These are phyloP conservation scores for Spizaetus ornatus DNA, from an alignment of 2,113 vertebrate species.

Conservation along the genomic window DNA sequence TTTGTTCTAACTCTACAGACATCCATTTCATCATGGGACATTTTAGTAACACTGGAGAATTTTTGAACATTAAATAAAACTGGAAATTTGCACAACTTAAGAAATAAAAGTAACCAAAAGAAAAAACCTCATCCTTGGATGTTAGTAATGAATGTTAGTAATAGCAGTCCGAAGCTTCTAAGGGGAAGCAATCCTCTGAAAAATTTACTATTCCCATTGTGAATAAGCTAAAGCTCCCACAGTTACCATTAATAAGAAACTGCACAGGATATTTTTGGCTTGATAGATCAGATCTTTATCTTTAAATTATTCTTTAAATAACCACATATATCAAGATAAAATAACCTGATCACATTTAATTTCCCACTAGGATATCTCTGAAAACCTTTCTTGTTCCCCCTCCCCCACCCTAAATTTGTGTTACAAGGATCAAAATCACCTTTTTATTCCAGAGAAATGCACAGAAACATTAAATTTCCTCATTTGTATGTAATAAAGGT, in stretches of 20 bases:
- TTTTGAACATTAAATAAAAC: neutral
- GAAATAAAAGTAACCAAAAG: neutral
- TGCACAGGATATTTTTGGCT: neutral
- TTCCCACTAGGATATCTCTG: neutral
- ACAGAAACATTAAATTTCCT: neutral
- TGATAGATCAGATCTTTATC: neutral
- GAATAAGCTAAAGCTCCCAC: neutral
- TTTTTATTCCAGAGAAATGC: neutral
- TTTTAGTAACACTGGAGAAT: neutral
- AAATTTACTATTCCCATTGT: neutral
- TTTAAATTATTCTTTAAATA: conserved; percentile 18
- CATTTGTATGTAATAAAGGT: neutral
- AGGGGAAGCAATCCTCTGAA: neutral
- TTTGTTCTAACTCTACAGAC: neutral
- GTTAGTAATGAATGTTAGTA: neutral
- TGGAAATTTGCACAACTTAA: neutral
- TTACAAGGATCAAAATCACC: neutral
- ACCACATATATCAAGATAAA: neutral
- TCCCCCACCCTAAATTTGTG: neutral
- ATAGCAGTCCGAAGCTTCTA: neutral
- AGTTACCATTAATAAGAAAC: neutral
- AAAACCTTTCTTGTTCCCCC: neutral
- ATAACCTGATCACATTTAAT: neutral
- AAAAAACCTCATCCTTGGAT: neutral
- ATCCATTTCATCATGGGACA: neutral